Evolutionary conservation across 2,888 invertebrate genomes (phyloP).

Genomic region (Ecdyonurus torrentis): DNA sequence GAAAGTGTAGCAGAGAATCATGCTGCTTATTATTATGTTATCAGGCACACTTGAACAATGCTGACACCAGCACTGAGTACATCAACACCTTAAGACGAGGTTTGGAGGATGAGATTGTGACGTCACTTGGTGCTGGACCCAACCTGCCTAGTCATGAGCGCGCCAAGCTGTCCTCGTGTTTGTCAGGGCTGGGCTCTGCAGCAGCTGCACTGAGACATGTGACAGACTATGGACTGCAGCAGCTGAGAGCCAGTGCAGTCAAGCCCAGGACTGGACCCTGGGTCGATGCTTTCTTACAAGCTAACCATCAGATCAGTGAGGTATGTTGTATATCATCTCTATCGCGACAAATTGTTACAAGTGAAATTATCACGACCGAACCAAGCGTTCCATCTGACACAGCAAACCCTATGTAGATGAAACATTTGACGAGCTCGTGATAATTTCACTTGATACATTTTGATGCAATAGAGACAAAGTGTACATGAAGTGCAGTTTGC

Average conservation of each 20-base stretch:
- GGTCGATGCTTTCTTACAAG: conserved; percentile 61
- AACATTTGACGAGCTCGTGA: too few relatives aligned
- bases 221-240: conserved; percentile 64
- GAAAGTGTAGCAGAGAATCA: too few relatives aligned
- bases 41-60: conserved; percentile 73
- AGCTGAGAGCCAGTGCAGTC: conserved; percentile 59
- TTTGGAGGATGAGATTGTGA: conserved; percentile 50
- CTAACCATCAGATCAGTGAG: conserved; percentile 66
- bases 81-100: conserved; percentile 68
- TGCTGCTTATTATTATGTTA: too few relatives aligned
- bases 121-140: conserved; percentile 28
- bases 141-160: conserved; percentile 40
- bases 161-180: conserved; percentile 56
- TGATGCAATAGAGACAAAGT: too few relatives aligned
- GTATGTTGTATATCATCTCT: too few relatives aligned
- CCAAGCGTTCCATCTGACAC: too few relatives aligned
- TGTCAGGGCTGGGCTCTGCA: conserved; percentile 36
- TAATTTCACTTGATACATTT: too few relatives aligned
- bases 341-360: too few relatives aligned
- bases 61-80: conserved; percentile 81
- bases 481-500: too few relatives aligned
- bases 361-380: too few relatives aligned
- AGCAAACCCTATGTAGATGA: too few relatives aligned
- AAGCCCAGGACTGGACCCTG: conserved; percentile 70
- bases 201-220: conserved; percentile 42